A percentile compares a stretch with the other conserved stretches of the same genome.
Conservation (phyloP, 2,888 invertebrate species). For the Gonocerus acuteangulatus region DNA sequence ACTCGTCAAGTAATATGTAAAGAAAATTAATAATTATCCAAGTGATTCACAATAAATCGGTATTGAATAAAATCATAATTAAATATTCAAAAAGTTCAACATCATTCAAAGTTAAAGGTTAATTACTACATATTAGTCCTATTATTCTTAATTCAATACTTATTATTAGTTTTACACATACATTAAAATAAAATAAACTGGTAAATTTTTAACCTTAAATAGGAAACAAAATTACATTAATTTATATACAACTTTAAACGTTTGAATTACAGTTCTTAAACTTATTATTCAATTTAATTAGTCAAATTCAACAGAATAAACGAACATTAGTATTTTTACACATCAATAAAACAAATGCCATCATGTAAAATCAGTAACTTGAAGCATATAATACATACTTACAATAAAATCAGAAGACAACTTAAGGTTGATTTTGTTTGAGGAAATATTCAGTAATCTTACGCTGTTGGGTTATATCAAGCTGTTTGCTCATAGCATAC, state of each 20-base stretch:
- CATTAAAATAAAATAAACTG: constrained; percentile 8
- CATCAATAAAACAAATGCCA: neutral
- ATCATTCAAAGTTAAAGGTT: constrained; percentile 1
- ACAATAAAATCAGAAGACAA: neutral
- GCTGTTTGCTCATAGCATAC: constrained; percentile 33
- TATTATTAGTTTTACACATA: neutral
- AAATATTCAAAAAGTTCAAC: too few relatives aligned
- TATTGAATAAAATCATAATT: too few relatives aligned
- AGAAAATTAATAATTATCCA: too few relatives aligned
- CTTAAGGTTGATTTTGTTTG: constrained; percentile 25
- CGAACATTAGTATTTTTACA: constrained; percentile 10
- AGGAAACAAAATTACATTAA: constrained; percentile 6
- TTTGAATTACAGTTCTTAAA: neutral
- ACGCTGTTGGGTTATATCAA: constrained; percentile 28
- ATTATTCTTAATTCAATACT: neutral
- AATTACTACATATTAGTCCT: neutral
- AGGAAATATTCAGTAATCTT: constrained; percentile 35
- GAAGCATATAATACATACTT: neutral
- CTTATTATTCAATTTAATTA: too few relatives aligned
- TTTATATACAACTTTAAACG: constrained; percentile 3
- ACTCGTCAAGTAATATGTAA: too few relatives aligned
- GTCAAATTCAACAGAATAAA: constrained; percentile 9
- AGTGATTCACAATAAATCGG: too few relatives aligned
- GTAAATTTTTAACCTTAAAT: constrained; percentile 9
- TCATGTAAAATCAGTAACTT: constrained; percentile 8